Conservation (phyloP, 2,113 vertebrate species). For the Pogona vitticeps region DNA sequence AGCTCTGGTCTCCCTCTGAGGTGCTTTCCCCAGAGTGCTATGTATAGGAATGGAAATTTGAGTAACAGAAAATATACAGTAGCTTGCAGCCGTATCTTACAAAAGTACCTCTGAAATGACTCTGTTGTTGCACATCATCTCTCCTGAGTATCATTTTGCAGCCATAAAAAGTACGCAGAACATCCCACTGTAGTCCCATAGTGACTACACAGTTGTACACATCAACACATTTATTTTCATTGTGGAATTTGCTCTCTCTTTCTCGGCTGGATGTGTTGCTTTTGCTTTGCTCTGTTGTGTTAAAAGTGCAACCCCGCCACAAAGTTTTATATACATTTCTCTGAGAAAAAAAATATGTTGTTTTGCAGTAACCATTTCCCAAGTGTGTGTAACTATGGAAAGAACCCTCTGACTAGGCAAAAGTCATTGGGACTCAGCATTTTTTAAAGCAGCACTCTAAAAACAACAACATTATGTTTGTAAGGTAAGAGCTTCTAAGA, state of each 20-base stretch:
- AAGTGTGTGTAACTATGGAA: constrained; percentile 33
- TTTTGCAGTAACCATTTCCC: constrained; percentile 33
- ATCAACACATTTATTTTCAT: constrained; percentile 50
- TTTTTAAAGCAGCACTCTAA: background rate
- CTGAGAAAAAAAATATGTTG: constrained; percentile 8
- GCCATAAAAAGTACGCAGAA: background rate
- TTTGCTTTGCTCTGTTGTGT: background rate
- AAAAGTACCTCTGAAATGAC: constrained; percentile 10
- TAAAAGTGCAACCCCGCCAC: rapidly evolving
- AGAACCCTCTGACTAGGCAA: background rate
- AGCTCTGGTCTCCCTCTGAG: no score
- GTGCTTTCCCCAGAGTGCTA: no score
- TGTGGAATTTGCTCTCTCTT: background rate
- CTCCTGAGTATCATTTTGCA: constrained; percentile 43
- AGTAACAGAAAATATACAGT: constrained; percentile 18
- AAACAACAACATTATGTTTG: background rate
- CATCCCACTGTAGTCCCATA: constrained; percentile 44
- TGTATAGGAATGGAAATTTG: no score
- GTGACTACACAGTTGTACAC: constrained; percentile 45
- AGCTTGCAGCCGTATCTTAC: constrained; percentile 16
- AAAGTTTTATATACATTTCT: constrained; percentile 25
- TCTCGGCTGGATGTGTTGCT: constrained; percentile 8
- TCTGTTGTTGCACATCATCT: background rate
- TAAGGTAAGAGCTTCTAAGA: background rate
- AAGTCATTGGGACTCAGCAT: constrained; percentile 19